Evolutionary conservation across 2,888 invertebrate species (phyloP).

Genomic region (Morinoia aosen): DNA sequence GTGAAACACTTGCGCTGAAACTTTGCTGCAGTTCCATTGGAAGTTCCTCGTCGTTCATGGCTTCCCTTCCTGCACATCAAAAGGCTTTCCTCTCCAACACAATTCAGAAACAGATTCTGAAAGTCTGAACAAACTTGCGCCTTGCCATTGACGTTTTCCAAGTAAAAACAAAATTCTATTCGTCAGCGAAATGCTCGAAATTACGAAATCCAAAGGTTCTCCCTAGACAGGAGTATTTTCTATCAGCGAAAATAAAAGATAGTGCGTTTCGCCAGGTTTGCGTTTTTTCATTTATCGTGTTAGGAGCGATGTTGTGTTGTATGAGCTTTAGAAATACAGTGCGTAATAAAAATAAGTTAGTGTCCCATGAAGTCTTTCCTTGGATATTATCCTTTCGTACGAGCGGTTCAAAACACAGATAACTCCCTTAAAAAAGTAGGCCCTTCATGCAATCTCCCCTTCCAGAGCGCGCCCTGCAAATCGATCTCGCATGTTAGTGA

Average conservation of each 20-base stretch:
- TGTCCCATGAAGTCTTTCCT: background rate
- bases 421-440: constrained; percentile 29
- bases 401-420: background rate
- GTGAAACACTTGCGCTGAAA: background rate
- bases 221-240: background rate
- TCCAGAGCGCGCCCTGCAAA: background rate
- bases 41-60: background rate
- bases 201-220: background rate
- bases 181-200: background rate
- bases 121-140: background rate
- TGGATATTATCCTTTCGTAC: background rate
- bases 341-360: background rate
- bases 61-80: background rate
- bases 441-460: constrained; percentile 45
- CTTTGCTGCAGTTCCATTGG: constrained; percentile 16
- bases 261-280: background rate
- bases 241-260: background rate
- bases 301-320: background rate
- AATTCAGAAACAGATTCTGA: background rate
- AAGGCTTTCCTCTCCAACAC: constrained; percentile 4
- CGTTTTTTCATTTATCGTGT: background rate
- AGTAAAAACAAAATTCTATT: background rate
- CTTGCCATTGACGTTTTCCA: background rate
- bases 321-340: background rate
- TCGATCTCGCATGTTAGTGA: constrained; percentile 48